Evolutionary conservation across 2,113 vertebrate species (phyloP), one percentile per base, ranked within the genome.

Genomic region (Sapajus apella): DNA sequence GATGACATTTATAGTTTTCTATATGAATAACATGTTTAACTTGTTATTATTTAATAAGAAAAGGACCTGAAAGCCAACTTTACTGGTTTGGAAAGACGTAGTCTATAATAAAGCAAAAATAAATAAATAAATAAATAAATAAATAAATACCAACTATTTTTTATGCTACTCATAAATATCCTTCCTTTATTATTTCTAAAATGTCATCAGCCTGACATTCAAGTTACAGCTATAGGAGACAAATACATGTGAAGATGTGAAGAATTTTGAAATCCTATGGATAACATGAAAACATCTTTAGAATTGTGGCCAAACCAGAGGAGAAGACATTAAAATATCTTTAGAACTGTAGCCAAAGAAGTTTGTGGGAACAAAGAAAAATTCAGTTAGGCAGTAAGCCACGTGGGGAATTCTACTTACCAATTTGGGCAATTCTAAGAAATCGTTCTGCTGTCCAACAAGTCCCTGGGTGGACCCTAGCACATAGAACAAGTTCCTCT

Each of bases 101-200:
- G 37, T 68, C 17, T 88, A 5, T 12, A 87, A 21, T n/a, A 58
- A 25, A 55, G 18, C 8, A 37, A 84, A 81, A 82, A 70, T 66
- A n/a, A 72, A 64, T 7, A 37, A 45, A 72, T 7, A 37, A 93
- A 30, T 16, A 40, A 40, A 40, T 40, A 40, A 43, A 43, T 6
- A 43, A 45, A 72, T 7, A 37, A 93, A 30, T 16, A 47, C 2
- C 2, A 56, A 2, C 88, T 25, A 55, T 56, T n/a, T 79, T 10
- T 94, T 37, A 55, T 83, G 8, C 20, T 87, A 37, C 18, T 92
- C 45, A 89, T 47, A 92, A 35, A 70, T 40, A 47, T 55, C 2
- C n/a, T 80, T 79, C 40, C 18, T 61, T 76, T 82, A 56, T 83
- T 75, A n/a, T 37, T 95, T 56, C 17, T 56, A n/a, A 96, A 96